phyloP scores from a whole-genome alignment of 2,113 vertebrate genomes.

The Psettodes erumei region DNA sequence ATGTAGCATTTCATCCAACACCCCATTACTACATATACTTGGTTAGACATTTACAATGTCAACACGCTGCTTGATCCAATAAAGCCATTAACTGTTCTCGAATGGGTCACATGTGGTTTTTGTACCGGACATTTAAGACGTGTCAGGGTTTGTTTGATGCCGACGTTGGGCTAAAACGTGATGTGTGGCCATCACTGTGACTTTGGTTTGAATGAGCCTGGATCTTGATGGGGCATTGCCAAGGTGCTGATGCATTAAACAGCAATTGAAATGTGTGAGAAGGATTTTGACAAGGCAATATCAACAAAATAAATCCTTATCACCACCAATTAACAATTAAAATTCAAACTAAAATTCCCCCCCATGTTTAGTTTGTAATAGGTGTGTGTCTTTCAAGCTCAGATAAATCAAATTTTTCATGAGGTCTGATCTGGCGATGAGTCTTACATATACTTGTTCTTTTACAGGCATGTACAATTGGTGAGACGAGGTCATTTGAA shows the following conservation, averaged over 20 bases:
- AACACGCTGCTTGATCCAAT: slow-evolving; percentile 79
- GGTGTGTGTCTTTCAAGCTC: slow-evolving; percentile 35
- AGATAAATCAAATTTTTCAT: slow-evolving; percentile 43
- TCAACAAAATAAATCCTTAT: slow-evolving; percentile 12
- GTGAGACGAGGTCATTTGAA: slow-evolving; percentile 73
- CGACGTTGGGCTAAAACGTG: slow-evolving; percentile 25
- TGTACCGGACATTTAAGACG: slow-evolving; percentile 59
- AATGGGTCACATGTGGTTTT: slow-evolving; percentile 82
- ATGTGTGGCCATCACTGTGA: slow-evolving; percentile 58
- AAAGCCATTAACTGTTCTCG: slow-evolving; percentile 78
- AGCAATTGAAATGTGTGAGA: slow-evolving; percentile 13
- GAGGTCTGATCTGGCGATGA: slow-evolving; percentile 62
- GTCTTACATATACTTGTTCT: slow-evolving; percentile 81
- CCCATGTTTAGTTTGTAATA: slow-evolving; percentile 8
- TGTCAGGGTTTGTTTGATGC: slow-evolving; percentile 28
- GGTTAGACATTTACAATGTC: slow-evolving; percentile 71
- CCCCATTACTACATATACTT: slow-evolving; percentile 64
- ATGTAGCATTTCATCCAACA: slow-evolving; percentile 74
- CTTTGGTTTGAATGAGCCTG: slow-evolving; percentile 65
- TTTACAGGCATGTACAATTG: slow-evolving; percentile 77
- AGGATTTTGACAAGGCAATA: slow-evolving; percentile 16
- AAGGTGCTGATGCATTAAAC: slow-evolving; percentile 64
- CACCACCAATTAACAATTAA: slow-evolving; percentile 12
- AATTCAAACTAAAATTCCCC: slow-evolving; percentile 19
- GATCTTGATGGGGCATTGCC: slow-evolving; percentile 64